These are phyloP conservation scores for Champsocephalus gunnari DNA, from an alignment of 2,797 vertebrate species.

Conservation along the genomic window DNA sequence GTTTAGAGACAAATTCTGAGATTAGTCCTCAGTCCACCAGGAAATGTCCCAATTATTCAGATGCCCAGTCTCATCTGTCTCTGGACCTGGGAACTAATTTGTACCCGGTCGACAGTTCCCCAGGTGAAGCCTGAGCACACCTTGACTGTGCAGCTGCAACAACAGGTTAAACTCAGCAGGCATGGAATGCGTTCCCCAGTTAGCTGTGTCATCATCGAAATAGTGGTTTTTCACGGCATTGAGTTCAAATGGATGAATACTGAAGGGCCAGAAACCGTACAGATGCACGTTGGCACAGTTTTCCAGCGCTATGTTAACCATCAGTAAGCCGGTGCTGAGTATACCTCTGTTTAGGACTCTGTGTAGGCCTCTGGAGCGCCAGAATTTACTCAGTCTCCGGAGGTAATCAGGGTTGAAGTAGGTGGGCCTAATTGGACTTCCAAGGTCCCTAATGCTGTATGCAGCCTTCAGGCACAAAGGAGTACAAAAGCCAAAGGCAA, in stretches of 20 bases:
- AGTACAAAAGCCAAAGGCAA: constrained; percentile 88
- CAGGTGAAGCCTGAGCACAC: constrained; percentile 90
- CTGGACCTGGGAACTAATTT: constrained; percentile 29
- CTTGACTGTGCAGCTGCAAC: constrained; percentile 88
- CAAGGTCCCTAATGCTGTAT: too few species aligned
- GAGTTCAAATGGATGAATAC: constrained; percentile 78
- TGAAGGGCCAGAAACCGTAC: constrained; percentile 97
- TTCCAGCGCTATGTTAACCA: constrained; percentile 91
- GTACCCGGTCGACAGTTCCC: constrained; percentile 76
- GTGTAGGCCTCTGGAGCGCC: constrained; percentile 88
- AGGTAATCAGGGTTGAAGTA: constrained; percentile 90
- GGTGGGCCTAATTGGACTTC: too few species aligned
- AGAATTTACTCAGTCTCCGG: constrained; percentile 87
- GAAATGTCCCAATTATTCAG: too few species aligned
- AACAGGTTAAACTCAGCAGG: constrained; percentile 90
- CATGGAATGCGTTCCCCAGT: constrained; percentile 77
- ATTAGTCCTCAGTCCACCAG: too few species aligned
- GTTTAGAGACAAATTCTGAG: too few species aligned
- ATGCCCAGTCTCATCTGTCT: too few species aligned
- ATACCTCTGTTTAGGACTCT: constrained; percentile 58
- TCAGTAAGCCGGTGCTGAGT: constrained; percentile 91
- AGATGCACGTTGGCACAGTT: constrained; percentile 89
- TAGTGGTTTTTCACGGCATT: constrained; percentile 91
- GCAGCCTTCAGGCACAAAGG: too few species aligned
- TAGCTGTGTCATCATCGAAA: constrained; percentile 87